Percentiles rank a stretch among this genome's conserved stretches.
Evolutionary conservation across 2,797 vertebrate species (phyloP).

Genomic region (Pantherophis vulpinus): DNA sequence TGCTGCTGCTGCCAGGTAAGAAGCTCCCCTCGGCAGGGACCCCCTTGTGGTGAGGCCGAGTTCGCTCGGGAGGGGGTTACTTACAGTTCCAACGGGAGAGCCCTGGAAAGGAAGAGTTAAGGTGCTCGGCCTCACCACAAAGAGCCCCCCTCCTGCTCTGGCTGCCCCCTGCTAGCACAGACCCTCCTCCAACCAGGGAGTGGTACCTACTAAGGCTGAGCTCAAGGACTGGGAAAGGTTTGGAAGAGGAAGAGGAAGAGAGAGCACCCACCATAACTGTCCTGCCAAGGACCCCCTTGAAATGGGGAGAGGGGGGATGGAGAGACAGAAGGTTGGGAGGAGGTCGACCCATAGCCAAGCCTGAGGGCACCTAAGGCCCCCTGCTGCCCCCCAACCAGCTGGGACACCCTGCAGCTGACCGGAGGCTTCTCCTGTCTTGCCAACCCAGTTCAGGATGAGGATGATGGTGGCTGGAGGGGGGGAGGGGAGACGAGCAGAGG

Average conservation of each 20-base stretch:
- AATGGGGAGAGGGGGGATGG: background rate
- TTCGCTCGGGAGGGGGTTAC: slow-evolving; percentile 46
- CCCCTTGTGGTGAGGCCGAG: slow-evolving; percentile 58
- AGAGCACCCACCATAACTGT: background rate
- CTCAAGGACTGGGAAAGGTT: background rate
- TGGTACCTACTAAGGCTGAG: background rate
- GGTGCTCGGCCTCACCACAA: slow-evolving; percentile 61
- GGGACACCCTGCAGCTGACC: slow-evolving; percentile 58
- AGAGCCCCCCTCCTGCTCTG: slow-evolving; percentile 1
- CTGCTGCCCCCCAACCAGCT: slow-evolving; percentile 60
- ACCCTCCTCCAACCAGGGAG: background rate
- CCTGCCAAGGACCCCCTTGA: background rate
- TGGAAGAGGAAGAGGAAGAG: background rate
- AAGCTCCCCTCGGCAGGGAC: background rate
- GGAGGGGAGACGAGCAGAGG: slow-evolving; percentile 58
- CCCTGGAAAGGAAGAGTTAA: slow-evolving; percentile 63
- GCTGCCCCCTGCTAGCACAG: background rate
- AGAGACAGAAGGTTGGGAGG: slow-evolving; percentile 22
- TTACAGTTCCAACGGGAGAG: slow-evolving; percentile 53
- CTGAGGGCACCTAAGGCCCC: slow-evolving; percentile 64
- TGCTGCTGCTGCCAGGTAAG: background rate
- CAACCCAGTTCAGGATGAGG: slow-evolving; percentile 62
- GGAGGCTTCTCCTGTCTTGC: slow-evolving; percentile 64
- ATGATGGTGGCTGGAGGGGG: slow-evolving; percentile 79
- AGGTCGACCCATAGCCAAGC: slow-evolving; percentile 41